Percentiles rank a stretch among this genome's conserved stretches.
Evolutionary conservation across 2,888 invertebrate genomes (phyloP).

Genomic region (Ormyrus nitidulus): DNA sequence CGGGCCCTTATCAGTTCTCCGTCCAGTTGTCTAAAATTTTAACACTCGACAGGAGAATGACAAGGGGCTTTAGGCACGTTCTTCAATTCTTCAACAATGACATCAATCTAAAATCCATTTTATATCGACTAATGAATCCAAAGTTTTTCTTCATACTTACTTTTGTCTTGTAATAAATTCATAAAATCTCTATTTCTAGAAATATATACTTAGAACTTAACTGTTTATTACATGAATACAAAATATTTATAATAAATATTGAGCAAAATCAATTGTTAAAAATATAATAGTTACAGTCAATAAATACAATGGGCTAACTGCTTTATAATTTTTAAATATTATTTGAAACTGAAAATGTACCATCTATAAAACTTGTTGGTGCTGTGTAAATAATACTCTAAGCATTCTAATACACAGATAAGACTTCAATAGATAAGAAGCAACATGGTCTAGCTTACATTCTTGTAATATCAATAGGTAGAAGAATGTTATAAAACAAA

Average conservation of each 20-base stretch:
- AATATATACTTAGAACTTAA: background rate
- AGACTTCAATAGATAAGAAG: conserved; percentile 30
- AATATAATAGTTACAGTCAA: background rate
- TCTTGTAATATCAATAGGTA: conserved; percentile 10
- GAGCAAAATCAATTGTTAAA: background rate
- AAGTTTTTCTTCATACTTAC: background rate
- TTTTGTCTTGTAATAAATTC: background rate
- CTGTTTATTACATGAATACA: too few species aligned
- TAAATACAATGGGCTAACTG: background rate
- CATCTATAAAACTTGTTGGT: conserved; percentile 21
- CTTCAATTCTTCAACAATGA: conserved; percentile 47
- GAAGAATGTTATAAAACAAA: background rate
- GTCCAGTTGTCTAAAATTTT: conserved; percentile 88
- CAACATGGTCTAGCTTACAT: conserved; percentile 23
- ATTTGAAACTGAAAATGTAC: conserved; percentile 18
- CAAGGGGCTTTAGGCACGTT: conserved; percentile 83
- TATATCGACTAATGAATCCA: background rate
- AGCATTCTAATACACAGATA: conserved; percentile 35
- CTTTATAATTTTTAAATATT: background rate
- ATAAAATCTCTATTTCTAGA: background rate
- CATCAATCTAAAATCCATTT: too few species aligned
- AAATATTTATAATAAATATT: background rate
- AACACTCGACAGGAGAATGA: conserved; percentile 96
- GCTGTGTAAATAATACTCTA: conserved; percentile 43
- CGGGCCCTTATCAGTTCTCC: conserved; percentile 99